Base-by-base conservation (phyloP, 2,113 vertebrate genomes). In the Camelus bactrianus region DNA sequence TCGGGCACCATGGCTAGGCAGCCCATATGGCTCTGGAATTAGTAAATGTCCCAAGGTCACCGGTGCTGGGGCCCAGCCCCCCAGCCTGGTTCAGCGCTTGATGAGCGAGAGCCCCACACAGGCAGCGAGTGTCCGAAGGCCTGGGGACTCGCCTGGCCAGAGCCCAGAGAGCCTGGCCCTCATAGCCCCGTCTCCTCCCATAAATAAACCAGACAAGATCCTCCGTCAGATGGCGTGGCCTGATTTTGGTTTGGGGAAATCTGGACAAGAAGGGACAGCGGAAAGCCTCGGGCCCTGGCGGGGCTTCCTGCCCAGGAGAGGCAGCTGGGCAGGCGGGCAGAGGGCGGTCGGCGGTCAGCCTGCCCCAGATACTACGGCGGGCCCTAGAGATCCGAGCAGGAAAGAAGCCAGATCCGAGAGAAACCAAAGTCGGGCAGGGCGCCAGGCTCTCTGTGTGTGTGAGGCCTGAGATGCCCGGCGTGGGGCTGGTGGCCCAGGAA, bases 161-260 rank as follows among this genome's bases (percentile, higher is more conserved):
- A 0, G 88, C 75, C 93, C 97, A 97, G 96, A 58, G 58, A 88
- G 65, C 93, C 69, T 96, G 95, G 92, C 95, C 87, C 80, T 88
- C 54, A n/a, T 3, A 95, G 70, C 22, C 52, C 79, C 5, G 12
- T 83, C 83, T 94, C 54, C 82, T 92, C 95, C 96, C 97, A 91
- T 81, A 96, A 98, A 97, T 97, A 96, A 96, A 95, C 93, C 94
- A 97, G 93, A 96, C 88, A 46, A 58, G 60, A 84, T 65, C 89
- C 85, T 72, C 87, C 7, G 7, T 98, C 96, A 96, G 94, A 94
- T 98, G 96, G 93, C 0, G 1, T 96, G 97, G 95, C 97, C 97
- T 97, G 89, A 72, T 97, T 97, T 98, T 93, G 77, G 93, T 96
- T 96, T 95, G 3, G 87, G 96, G 95, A 94, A 94, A 96, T 97